Evolutionary conservation across 2,797 vertebrate species (phyloP), one percentile per base, ranked within the genome.

Genomic region (Phrynocephalus forsythii): DNA sequence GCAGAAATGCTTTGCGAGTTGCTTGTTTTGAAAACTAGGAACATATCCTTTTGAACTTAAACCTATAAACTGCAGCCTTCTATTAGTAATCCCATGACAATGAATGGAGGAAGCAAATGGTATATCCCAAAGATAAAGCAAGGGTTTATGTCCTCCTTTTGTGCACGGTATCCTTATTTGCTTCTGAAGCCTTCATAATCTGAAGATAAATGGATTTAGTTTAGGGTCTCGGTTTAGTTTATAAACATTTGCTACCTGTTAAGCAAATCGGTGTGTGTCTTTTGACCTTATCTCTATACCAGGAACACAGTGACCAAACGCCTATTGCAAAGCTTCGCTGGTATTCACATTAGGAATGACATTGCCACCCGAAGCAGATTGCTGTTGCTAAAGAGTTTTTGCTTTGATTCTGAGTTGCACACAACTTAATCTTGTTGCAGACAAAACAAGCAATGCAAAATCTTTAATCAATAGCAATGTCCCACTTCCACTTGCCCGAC

Each of bases 1-100:
- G 91, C 87, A 91, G 77, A 89, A 87, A 90, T 71, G 5, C 89
- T 92, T 89, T 68, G 69, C 38, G 89, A 60, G 87, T 83, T 88
- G 92, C 91, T 66, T 90, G 91, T 84, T 95, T 94, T 93, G 95
- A 94, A 92, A 93, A 76, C 79, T 56, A 83, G 76, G 82, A 92
- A 68, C n/a, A 6, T 6, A 24, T n/a, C 89, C 30, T 91, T 85
- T 86, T 90, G 90, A 24, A 87, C 86, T 79, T 71, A 20, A 0
- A 15, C 33, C 89, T 30, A 7, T 82, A 88, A 89, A 82, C 80
- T 80, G 9, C 52, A 33, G 82, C 44, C 90, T 82, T 4, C 56
- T 30, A 8, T 87, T 71, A 79, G 38, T 77, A 44, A n/a, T 33
- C 22, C 5, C 4, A 56, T 33, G 82, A n/a, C 52, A 44, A 3